These are phyloP conservation scores for Diplazon laetatorius DNA, from an alignment of 2,888 invertebrate species.

Conservation along the genomic window DNA sequence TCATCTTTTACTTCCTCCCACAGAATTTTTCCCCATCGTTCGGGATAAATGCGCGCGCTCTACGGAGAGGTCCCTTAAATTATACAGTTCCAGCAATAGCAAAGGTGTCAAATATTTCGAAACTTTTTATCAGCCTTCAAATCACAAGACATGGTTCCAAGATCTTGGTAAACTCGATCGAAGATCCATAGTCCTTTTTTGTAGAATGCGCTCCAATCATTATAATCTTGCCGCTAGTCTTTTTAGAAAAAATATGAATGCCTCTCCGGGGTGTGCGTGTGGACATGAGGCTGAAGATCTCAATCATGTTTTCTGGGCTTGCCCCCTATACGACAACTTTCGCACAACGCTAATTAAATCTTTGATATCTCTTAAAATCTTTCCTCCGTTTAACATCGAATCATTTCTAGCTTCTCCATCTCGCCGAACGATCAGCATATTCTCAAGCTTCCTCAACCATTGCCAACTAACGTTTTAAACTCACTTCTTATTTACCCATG, in stretches of 20 bases:
- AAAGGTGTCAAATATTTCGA: background rate
- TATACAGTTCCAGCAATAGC: background rate
- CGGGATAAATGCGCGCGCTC: background rate
- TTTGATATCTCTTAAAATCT: no score
- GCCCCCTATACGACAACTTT: no score
- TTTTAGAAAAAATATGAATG: background rate
- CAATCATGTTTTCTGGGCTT: no score
- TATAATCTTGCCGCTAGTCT: background rate
- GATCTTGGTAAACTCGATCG: background rate
- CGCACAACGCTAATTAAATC: no score
- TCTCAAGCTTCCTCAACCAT: no score
- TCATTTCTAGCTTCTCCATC: no score
- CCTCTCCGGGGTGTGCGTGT: background rate
- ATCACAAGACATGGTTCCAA: background rate
- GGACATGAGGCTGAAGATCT: background rate
- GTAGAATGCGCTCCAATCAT: background rate
- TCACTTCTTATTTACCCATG: no score
- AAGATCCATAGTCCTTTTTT: background rate
- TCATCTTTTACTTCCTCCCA: background rate
- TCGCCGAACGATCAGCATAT: no score
- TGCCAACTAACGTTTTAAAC: no score
- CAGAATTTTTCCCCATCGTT: background rate
- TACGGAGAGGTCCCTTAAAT: background rate
- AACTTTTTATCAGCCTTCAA: background rate
- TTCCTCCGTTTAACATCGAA: no score